These are phyloP conservation scores for Dufourea novaeangliae DNA, from an alignment of 1,140 invertebrate genomes.

Conservation along the genomic window DNA sequence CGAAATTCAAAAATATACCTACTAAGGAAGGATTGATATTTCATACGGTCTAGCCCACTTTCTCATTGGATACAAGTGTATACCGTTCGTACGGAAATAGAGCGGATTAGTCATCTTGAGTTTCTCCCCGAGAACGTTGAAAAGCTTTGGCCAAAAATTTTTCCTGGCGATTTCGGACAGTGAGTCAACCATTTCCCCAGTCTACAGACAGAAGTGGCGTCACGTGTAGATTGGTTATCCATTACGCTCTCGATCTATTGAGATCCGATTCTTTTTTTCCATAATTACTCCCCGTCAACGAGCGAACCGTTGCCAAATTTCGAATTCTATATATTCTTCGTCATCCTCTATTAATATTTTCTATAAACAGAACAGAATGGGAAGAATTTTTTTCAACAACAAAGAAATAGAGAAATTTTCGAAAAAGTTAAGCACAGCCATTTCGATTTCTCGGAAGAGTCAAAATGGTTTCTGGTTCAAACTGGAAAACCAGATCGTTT, in stretches of 20 bases:
- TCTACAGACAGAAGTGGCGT: not conserved
- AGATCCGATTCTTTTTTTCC: not conserved
- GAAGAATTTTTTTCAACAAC: not conserved
- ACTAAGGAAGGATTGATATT: constrained; percentile 51
- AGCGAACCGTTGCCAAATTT: not conserved
- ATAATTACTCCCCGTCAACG: not conserved
- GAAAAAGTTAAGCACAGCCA: not conserved
- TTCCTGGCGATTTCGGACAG: constrained; percentile 53
- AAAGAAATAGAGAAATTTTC: too few species aligned
- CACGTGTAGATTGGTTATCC: not conserved
- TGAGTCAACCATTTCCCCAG: constrained; percentile 52
- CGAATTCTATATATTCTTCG: not conserved
- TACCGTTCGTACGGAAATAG: constrained; percentile 63
- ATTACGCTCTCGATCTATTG: not conserved
- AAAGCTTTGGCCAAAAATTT: constrained; percentile 55
- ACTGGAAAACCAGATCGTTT: constrained; percentile 25
- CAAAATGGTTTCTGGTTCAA: not conserved
- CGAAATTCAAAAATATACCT: constrained; percentile 20
- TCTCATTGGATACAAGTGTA: constrained; percentile 62
- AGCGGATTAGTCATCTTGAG: constrained; percentile 62
- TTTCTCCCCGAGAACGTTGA: constrained; percentile 46
- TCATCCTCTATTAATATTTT: constrained; percentile 1
- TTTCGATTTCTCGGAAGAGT: not conserved
- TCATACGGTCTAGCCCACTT: constrained; percentile 60
- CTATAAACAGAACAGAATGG: not conserved